These are phyloP conservation scores for Amphiduros pacificus DNA, from an alignment of 2,888 invertebrate species.

Conservation along the genomic window DNA sequence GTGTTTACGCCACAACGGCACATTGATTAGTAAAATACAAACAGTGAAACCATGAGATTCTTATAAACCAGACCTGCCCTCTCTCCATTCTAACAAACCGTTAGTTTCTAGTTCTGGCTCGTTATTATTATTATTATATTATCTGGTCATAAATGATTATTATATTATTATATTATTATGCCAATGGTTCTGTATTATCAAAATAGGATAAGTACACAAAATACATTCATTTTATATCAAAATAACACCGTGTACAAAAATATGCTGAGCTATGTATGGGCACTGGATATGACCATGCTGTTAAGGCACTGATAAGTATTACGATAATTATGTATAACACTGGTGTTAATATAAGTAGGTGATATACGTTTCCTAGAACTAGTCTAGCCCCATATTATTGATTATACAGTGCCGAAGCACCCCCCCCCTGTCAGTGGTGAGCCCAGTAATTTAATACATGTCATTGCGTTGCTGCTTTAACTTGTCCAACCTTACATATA, in stretches of 20 bases:
- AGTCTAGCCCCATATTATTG: neutral
- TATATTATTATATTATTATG: slow-evolving; percentile 7
- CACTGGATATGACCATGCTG: slow-evolving; percentile 16
- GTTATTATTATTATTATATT: too few species aligned
- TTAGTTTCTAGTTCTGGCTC: slow-evolving; percentile 22
- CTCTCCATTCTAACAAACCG: slow-evolving; percentile 9
- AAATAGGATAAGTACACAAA: slow-evolving; percentile 20
- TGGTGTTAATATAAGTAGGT: neutral
- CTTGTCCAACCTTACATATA: slow-evolving; percentile 19
- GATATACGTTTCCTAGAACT: neutral
- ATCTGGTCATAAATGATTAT: too few species aligned
- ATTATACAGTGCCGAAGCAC: neutral
- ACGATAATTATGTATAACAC: too few species aligned
- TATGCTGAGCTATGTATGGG: slow-evolving; percentile 14
- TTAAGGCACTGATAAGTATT: slow-evolving; percentile 19
- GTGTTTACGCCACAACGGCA: neutral
- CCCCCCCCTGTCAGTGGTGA: neutral
- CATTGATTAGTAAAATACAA: slow-evolving; percentile 1
- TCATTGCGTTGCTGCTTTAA: slow-evolving; percentile 3
- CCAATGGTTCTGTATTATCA: slow-evolving; percentile 16
- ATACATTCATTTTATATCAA: slow-evolving; percentile 16
- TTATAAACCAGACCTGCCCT: slow-evolving; percentile 7
- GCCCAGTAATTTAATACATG: neutral
- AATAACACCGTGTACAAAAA: slow-evolving; percentile 17
- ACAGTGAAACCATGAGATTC: slow-evolving; percentile 16